phyloP scores from a whole-genome alignment of 92 coral and sea anemone species.

The Epizoanthus illoricatus region DNA sequence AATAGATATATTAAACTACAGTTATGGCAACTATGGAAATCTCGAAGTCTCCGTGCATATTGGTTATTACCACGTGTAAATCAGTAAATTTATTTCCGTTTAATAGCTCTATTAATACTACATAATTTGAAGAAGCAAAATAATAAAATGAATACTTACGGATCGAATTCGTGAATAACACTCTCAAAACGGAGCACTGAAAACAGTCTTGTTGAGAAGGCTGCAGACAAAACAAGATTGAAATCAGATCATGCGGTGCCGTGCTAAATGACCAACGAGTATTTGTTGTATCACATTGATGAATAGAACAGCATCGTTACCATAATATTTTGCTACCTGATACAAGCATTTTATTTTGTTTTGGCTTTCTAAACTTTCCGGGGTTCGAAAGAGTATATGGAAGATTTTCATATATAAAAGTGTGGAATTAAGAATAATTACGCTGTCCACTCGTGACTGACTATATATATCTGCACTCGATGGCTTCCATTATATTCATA shows the following conservation, averaged over 20 bases:
- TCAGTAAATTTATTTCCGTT: no score
- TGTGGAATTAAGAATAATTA: background rate
- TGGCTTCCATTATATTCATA: background rate
- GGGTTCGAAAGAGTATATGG: background rate
- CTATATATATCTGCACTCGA: background rate
- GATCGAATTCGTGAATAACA: conserved; percentile 99
- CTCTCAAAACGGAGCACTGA: conserved; percentile 98
- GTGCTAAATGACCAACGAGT: background rate
- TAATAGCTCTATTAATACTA: no score
- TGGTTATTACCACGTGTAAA: no score
- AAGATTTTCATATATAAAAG: background rate
- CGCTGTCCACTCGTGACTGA: background rate
- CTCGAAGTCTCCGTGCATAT: no score
- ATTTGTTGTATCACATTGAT: background rate
- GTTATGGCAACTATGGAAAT: no score
- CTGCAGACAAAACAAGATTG: conserved; percentile 50
- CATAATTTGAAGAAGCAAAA: conserved; percentile 7
- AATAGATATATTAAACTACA: no score
- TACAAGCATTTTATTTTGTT: conserved; percentile 5
- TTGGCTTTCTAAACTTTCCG: background rate
- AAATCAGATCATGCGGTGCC: conserved; percentile 1
- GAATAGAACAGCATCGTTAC: background rate
- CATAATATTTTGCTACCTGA: background rate
- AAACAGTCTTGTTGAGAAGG: conserved; percentile 92
- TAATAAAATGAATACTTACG: conserved; percentile 71